phyloP scores from a whole-genome alignment of 2,888 invertebrate species.

The Cepaea hortensis region DNA sequence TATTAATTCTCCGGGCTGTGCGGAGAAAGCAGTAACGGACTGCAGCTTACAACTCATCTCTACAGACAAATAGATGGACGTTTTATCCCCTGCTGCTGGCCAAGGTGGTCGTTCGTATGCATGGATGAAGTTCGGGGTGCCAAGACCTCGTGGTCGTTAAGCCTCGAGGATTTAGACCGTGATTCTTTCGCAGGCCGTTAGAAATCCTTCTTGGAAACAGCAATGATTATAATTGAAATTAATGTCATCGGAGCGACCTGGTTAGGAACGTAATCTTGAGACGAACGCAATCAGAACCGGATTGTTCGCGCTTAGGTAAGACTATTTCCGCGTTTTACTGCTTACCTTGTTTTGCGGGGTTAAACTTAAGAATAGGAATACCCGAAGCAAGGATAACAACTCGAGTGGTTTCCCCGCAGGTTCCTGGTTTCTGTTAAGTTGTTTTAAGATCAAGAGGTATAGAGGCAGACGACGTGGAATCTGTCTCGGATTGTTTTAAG shows the following conservation, averaged over 20 bases:
- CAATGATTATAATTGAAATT: slow-evolving; percentile 56
- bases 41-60: slow-evolving; percentile 49
- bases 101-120: slow-evolving; percentile 47
- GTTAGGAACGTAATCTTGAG: slow-evolving; percentile 11
- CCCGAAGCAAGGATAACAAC: background rate
- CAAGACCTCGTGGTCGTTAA: slow-evolving; percentile 23
- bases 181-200: background rate
- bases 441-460: background rate
- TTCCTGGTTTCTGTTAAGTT: slow-evolving; percentile 5
- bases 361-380: slow-evolving; percentile 12
- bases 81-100: background rate
- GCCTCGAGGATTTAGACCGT: slow-evolving; percentile 7
- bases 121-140: slow-evolving; percentile 34
- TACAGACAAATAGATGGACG: slow-evolving; percentile 54
- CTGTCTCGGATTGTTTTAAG: background rate
- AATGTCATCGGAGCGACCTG: slow-evolving; percentile 48
- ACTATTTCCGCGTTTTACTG: background rate
- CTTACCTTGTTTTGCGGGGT: slow-evolving; percentile 8
- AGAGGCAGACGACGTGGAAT: background rate
- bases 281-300: slow-evolving; percentile 15
- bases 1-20: slow-evolving; percentile 54
- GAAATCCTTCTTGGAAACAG: slow-evolving; percentile 32
- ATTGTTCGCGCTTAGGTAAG: slow-evolving; percentile 20
- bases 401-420: slow-evolving; percentile 1
- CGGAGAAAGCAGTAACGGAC: slow-evolving; percentile 44